Evolutionary conservation across 2,888 invertebrate genomes (phyloP).

Genomic region (Megastigmus dorsalis): DNA sequence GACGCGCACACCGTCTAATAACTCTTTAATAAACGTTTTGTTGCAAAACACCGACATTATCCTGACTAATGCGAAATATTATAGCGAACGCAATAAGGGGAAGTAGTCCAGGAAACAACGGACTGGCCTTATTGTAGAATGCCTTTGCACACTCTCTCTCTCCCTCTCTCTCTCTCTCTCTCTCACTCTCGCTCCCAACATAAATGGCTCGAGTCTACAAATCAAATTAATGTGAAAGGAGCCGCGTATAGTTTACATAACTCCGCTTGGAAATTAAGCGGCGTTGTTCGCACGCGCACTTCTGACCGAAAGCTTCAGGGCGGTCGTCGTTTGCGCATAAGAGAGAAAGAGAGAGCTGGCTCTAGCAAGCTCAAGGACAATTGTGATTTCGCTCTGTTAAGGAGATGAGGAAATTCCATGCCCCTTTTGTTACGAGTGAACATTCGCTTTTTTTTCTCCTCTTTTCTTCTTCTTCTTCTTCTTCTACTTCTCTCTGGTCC

Average conservation of each 20-base stretch:
- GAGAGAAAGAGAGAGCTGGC: too few species aligned
- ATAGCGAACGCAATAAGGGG: conserved; percentile 33
- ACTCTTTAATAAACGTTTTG: neutral
- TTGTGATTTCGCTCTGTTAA: conserved; percentile 44
- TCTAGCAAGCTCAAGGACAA: conserved; percentile 35
- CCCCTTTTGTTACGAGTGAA: conserved; percentile 30
- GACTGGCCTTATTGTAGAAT: conserved; percentile 23
- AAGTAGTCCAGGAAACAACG: conserved; percentile 37
- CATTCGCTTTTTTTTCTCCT: too few species aligned
- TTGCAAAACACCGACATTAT: neutral
- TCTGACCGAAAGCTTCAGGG: conserved; percentile 19
- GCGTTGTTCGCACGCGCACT: conserved; percentile 30
- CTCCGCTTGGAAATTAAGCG: conserved; percentile 53
- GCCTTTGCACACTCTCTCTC: conserved; percentile 20
- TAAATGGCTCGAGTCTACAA: conserved; percentile 57
- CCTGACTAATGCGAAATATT: conserved; percentile 35
- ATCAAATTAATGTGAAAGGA: conserved; percentile 60
- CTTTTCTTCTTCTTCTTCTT: too few species aligned
- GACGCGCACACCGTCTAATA: too few species aligned
- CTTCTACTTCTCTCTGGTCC: conserved; percentile 8
- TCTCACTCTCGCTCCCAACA: conserved; percentile 30
- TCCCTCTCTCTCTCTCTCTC: conserved; percentile 36
- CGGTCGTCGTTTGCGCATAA: neutral
- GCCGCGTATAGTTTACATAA: conserved; percentile 54
- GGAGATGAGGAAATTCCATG: conserved; percentile 40